These are phyloP conservation scores for Zoanthus solanderi DNA, from an alignment of 92 coral and sea anemone species.

Conservation along the genomic window DNA sequence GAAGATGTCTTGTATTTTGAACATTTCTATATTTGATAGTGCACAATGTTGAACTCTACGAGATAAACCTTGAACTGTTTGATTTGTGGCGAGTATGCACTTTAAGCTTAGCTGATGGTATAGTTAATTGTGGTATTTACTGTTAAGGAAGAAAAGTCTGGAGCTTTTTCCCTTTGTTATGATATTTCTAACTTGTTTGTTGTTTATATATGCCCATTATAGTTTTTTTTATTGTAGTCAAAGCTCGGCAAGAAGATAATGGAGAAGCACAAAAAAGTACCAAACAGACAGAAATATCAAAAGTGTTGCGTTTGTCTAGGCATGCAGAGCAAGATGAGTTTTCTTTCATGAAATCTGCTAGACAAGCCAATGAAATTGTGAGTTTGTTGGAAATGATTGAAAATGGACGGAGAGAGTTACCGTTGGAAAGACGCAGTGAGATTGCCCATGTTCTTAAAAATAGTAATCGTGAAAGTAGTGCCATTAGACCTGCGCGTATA, in stretches of 20 bases:
- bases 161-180: not conserved
- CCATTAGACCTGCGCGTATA: not conserved
- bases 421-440: constrained; percentile 31
- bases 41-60: too few species aligned
- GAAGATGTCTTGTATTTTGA: too few species aligned
- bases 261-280: not conserved
- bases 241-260: constrained; percentile 19
- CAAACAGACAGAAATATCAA: not conserved
- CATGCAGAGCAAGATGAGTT: constrained; percentile 34
- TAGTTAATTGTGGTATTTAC: not conserved
- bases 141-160: not conserved
- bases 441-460: constrained; percentile 35
- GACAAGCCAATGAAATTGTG: constrained; percentile 57
- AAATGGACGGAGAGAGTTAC: constrained; percentile 43
- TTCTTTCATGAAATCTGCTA: constrained; percentile 35
- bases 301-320: not conserved
- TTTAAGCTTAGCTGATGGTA: too few species aligned
- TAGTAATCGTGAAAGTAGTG: not conserved
- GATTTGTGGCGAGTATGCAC: too few species aligned
- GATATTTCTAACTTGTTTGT: not conserved
- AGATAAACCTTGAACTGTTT: too few species aligned
- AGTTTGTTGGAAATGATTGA: constrained; percentile 74
- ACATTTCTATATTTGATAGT: too few species aligned
- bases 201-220: not conserved
- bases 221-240: not conserved